Evolutionary conservation across 2,113 vertebrate species (phyloP).

Genomic region (Scopus umbretta): DNA sequence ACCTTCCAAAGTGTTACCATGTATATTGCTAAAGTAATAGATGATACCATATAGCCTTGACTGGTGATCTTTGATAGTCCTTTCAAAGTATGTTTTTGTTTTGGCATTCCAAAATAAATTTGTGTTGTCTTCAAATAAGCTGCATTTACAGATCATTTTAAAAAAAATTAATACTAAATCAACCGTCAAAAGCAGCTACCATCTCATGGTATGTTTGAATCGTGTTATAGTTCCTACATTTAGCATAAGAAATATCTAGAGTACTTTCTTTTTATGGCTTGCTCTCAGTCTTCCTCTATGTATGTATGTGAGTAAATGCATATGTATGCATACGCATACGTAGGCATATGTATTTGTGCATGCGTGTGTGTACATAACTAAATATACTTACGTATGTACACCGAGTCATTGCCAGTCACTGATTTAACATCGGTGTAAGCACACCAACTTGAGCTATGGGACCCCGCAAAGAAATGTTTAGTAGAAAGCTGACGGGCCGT

Average conservation of each 20-base stretch:
- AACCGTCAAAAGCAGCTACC: neutral
- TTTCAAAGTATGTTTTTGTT: neutral
- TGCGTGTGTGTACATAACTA: neutral
- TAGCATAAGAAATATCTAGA: neutral
- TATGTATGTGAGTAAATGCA: neutral
- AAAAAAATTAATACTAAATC: neutral
- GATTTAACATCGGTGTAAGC: neutral
- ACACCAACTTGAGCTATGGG: neutral
- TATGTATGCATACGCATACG: accelerated
- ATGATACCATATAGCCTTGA: neutral
- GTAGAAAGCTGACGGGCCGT: neutral
- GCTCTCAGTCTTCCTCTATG: neutral
- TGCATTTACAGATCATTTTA: neutral
- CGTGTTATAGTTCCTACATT: neutral
- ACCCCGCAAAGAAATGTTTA: neutral
- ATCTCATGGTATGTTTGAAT: neutral
- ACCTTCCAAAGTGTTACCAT: neutral
- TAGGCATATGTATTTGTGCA: neutral
- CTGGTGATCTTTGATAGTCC: neutral
- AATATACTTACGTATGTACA: neutral
- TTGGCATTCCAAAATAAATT: neutral
- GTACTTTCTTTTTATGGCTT: neutral
- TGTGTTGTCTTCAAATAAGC: neutral
- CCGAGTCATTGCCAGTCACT: neutral
- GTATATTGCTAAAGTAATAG: neutral